Evolutionary conservation across 2,888 invertebrate species (phyloP).

Genomic region (Fragum fragum): DNA sequence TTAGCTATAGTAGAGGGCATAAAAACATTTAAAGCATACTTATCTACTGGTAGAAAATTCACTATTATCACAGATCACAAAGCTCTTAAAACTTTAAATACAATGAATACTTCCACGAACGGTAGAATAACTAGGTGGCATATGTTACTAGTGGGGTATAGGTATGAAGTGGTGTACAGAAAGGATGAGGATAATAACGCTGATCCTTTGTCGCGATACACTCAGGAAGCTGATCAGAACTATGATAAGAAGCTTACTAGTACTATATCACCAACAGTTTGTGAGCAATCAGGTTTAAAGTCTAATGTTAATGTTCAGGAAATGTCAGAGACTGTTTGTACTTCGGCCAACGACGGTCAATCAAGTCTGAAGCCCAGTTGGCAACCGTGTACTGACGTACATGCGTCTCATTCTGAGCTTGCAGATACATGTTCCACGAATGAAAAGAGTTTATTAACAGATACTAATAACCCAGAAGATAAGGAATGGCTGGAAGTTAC

Average conservation of each 20-base stretch:
- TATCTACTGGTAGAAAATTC: constrained; percentile 51
- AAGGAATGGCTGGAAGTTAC: constrained; percentile 30
- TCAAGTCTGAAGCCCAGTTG: neutral
- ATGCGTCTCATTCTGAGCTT: too few relatives aligned
- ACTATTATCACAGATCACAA: constrained; percentile 66
- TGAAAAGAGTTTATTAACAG: too few relatives aligned
- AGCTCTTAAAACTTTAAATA: constrained; percentile 43
- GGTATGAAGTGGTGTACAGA: too few relatives aligned
- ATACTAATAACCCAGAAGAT: neutral
- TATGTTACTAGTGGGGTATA: too few relatives aligned
- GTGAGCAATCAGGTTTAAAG: neutral
- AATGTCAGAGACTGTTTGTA: neutral
- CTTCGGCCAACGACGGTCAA: neutral
- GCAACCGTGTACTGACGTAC: too few relatives aligned
- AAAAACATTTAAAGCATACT: too few relatives aligned
- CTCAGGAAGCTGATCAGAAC: neutral
- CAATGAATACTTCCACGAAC: constrained; percentile 29
- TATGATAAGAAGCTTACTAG: too few relatives aligned
- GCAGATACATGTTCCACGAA: too few relatives aligned
- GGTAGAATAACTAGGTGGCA: too few relatives aligned
- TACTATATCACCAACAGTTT: neutral
- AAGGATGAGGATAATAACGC: constrained; percentile 43
- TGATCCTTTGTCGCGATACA: constrained; percentile 37
- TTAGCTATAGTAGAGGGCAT: constrained; percentile 65
- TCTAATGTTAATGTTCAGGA: neutral